Evolutionary conservation across 2,113 vertebrate genomes (phyloP).

Genomic region (Morone saxatilis): DNA sequence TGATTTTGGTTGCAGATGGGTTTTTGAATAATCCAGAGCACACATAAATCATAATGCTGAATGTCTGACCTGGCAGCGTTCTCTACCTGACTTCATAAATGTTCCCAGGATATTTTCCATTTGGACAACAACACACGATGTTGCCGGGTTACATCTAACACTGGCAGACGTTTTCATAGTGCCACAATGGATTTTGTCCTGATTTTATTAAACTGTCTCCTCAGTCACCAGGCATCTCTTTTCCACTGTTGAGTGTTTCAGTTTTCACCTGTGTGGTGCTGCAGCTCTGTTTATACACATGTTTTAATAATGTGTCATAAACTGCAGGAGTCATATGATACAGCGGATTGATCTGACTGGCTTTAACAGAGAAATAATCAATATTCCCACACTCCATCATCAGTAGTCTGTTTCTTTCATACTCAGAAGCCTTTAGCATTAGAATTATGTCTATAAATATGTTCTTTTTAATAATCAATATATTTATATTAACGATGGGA

Average conservation of each 20-base stretch:
- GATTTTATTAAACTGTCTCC: slow-evolving; percentile 23
- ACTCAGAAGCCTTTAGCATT: not conserved
- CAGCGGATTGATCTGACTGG: slow-evolving; percentile 8
- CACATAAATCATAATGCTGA: slow-evolving; percentile 56
- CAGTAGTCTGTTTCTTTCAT: slow-evolving; percentile 1
- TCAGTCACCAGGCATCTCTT: not conserved
- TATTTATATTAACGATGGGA: not conserved
- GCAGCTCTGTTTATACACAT: not conserved
- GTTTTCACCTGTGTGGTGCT: slow-evolving; percentile 7
- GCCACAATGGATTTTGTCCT: slow-evolving; percentile 11
- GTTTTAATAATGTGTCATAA: not conserved
- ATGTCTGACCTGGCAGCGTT: slow-evolving; percentile 59
- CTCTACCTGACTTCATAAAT: slow-evolving; percentile 66
- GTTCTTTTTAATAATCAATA: not conserved
- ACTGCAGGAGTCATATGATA: slow-evolving; percentile 14
- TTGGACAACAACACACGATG: slow-evolving; percentile 60
- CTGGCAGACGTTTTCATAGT: slow-evolving; percentile 45
- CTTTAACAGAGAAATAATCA: slow-evolving; percentile 29
- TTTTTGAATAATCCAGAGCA: slow-evolving; percentile 42
- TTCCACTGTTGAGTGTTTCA: not conserved
- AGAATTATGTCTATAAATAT: not conserved
- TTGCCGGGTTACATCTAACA: slow-evolving; percentile 55
- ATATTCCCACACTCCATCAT: slow-evolving; percentile 25
- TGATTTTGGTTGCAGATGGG: slow-evolving; percentile 35
- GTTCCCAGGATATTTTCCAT: slow-evolving; percentile 71